phyloP scores from a whole-genome alignment of 2,797 vertebrate species.

The Danio albolineatus region DNA sequence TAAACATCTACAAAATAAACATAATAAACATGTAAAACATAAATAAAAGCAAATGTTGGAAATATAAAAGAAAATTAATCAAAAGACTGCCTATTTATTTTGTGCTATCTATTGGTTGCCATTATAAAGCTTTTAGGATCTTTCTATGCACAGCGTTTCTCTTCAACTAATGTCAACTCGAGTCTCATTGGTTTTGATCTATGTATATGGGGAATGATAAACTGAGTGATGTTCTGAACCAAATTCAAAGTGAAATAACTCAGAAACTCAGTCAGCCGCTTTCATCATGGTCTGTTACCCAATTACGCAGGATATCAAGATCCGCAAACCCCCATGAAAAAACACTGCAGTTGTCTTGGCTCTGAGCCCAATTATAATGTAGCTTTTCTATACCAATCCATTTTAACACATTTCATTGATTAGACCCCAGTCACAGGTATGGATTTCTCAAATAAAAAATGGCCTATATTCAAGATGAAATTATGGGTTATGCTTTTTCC shows the following conservation, averaged over 20 bases:
- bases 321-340: background rate
- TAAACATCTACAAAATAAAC: too few species aligned
- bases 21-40: too few species aligned
- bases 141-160: background rate
- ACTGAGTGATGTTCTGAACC: conserved; percentile 10
- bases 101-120: background rate
- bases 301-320: conserved; percentile 23
- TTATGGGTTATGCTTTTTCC: background rate
- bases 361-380: conserved; percentile 19
- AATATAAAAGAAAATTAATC: background rate
- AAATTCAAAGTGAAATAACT: conserved; percentile 3
- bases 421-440: conserved; percentile 29
- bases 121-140: background rate
- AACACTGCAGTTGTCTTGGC: background rate
- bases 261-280: conserved; percentile 2
- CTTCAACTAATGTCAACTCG: background rate
- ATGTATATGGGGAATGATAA: background rate
- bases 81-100: background rate
- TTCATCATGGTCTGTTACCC: conserved; percentile 12
- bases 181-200: background rate
- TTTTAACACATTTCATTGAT: conserved; percentile 42
- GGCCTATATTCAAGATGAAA: conserved; percentile 9
- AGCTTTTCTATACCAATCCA: conserved; percentile 25
- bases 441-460: conserved; percentile 29
- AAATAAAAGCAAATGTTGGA: too few species aligned